Evolutionary conservation across 2,113 vertebrate species (phyloP), one percentile per base, ranked within the genome.

Genomic region (Chaetodon auriga): DNA sequence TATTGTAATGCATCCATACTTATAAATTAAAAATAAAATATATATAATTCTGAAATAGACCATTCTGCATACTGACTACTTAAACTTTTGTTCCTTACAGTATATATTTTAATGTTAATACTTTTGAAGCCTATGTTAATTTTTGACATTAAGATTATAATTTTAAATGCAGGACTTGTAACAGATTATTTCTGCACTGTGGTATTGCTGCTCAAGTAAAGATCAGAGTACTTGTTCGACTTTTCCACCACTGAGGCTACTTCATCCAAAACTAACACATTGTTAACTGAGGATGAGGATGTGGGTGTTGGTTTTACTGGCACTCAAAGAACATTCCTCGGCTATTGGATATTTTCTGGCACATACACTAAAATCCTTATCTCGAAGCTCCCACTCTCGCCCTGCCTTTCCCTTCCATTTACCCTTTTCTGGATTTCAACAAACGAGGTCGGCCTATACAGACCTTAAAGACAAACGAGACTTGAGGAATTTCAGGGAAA

Each of bases 271-370:
- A 54, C 38, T 13, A 82, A 77, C 71, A 80, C 1, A 41, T 12
- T 58, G 48, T 61, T 19, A 43, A 51, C 46, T 62, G 63, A 87
- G 78, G 85, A 84, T 62, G 63, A 87, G 78, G 85, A 84, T 82
- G 75, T 87, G 85, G 84, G 86, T 75, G 91, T 92, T 90, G 85
- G 70, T 80, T 87, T 78, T 58, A 61, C 53, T 93, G 91, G 88
- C 88, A 68, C 80, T 80, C 30, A 14, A 8, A 84, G 55, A 63
- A 85, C 72, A 93, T 93, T 90, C 86, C 84, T 92, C 6, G 11
- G 25, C 3, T 25, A 48, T 81, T 55, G 48, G 58, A 81, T 51
- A 57, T 63, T 35, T 86, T 75, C 55, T 78, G 66, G 64, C 75
- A 49, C 51, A 69, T 30, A 54, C 45, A 51, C 15, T 7, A 1